phyloP scores from a whole-genome alignment of 1,140 invertebrate genomes.

The Heterodera schachtii region DNA sequence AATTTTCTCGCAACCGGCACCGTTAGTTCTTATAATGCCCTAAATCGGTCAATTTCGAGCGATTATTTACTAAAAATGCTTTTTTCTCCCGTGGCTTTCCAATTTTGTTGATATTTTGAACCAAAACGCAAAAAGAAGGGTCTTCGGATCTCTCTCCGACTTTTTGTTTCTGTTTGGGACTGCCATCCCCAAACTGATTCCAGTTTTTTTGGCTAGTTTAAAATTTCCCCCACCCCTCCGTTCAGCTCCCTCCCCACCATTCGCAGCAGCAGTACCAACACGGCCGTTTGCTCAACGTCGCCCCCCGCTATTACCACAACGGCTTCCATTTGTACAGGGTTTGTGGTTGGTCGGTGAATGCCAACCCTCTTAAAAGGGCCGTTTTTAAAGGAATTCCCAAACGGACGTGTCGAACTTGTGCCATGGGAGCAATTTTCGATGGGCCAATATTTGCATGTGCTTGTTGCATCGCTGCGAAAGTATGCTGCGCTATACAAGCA shows the following conservation, averaged over 20 bases:
- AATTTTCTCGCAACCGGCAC: too few relatives aligned
- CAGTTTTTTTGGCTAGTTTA: not conserved
- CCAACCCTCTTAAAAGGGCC: not conserved
- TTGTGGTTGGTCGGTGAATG: not conserved
- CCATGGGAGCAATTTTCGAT: slow-evolving; percentile 20
- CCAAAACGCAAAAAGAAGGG: too few relatives aligned
- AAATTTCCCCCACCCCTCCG: not conserved
- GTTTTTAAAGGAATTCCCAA: slow-evolving; percentile 19
- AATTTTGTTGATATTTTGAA: too few relatives aligned
- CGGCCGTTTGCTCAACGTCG: not conserved
- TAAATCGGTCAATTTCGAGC: too few relatives aligned
- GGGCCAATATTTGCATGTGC: slow-evolving; percentile 23
- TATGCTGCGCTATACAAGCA: slow-evolving; percentile 17
- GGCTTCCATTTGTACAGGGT: slow-evolving; percentile 26
- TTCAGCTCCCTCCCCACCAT: not conserved
- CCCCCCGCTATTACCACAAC: slow-evolving; percentile 20
- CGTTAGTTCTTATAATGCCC: too few relatives aligned
- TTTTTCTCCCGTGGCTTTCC: too few relatives aligned
- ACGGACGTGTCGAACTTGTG: slow-evolving; percentile 19
- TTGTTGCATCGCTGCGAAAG: slow-evolving; percentile 26
- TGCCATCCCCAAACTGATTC: too few relatives aligned
- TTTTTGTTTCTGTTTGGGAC: too few relatives aligned
- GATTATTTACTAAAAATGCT: too few relatives aligned
- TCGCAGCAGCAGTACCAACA: slow-evolving; percentile 1
- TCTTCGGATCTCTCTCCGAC: too few relatives aligned